A percentile compares a stretch with the other conserved stretches of the same genome.
phyloP scores from a whole-genome alignment of 2,888 invertebrate genomes.

The Sthenelais limicola region DNA sequence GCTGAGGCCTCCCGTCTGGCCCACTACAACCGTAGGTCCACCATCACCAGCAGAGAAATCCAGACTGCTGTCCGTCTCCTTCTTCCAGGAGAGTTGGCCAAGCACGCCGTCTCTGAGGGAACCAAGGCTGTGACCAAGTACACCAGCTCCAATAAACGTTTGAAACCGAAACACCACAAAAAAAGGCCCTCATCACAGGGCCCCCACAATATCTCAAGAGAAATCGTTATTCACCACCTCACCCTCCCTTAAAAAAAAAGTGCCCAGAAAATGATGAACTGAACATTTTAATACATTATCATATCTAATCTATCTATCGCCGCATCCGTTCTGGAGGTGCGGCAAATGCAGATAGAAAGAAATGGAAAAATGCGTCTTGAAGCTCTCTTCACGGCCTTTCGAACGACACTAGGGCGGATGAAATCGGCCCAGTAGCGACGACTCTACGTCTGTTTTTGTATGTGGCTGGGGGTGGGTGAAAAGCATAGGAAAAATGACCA shows the following conservation, averaged over 20 bases:
- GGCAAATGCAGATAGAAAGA: too few relatives aligned
- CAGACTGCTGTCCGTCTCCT: conserved; percentile 80
- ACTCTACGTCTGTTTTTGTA: too few relatives aligned
- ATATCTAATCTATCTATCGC: too few relatives aligned
- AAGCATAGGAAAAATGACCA: too few relatives aligned
- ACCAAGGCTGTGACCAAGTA: conserved; percentile 63
- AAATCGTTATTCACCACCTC: neutral
- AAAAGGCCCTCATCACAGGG: conserved; percentile 22
- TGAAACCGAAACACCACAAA: neutral
- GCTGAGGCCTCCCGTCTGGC: conserved; percentile 61
- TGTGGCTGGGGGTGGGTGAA: too few relatives aligned
- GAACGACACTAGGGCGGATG: too few relatives aligned
- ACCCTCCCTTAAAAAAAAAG: neutral
- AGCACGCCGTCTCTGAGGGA: conserved; percentile 76
- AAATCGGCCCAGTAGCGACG: too few relatives aligned
- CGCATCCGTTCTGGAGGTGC: too few relatives aligned
- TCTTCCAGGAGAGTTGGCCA: conserved; percentile 82
- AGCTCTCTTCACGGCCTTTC: too few relatives aligned
- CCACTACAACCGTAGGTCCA: conserved; percentile 59
- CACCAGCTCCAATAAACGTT: conserved; percentile 56
- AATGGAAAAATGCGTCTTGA: too few relatives aligned
- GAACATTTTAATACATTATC: too few relatives aligned
- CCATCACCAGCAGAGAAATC: conserved; percentile 78
- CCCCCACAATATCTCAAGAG: conserved; percentile 29
- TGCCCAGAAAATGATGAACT: too few relatives aligned